These are phyloP conservation scores for Beroe ovata DNA, from an alignment of 37 sponge, comb jelly and placozoan species.

Conservation along the genomic window DNA sequence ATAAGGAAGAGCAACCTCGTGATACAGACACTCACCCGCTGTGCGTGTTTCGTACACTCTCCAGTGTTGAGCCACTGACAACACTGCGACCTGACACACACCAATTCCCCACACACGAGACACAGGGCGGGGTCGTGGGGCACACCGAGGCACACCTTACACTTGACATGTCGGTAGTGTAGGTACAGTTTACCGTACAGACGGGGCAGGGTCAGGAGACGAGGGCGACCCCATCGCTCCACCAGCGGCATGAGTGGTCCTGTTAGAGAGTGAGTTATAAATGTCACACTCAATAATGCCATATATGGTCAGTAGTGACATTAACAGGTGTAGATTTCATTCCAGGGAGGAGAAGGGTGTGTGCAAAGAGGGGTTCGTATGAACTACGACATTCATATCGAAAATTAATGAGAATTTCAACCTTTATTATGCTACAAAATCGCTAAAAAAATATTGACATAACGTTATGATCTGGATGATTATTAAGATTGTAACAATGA, in stretches of 20 bases:
- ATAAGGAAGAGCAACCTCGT: too few species aligned
- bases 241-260: constrained; percentile 44
- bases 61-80: constrained; percentile 62
- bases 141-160: constrained; percentile 27
- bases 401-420: too few species aligned
- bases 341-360: too few species aligned
- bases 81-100: constrained; percentile 49
- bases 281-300: too few species aligned
- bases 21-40: constrained; percentile 7
- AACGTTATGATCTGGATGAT: too few species aligned
- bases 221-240: constrained; percentile 21
- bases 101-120: constrained; percentile 42
- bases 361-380: too few species aligned
- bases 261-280: background rate
- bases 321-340: too few species aligned
- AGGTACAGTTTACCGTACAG: constrained; percentile 60
- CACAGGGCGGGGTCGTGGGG: constrained; percentile 63
- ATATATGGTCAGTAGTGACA: too few species aligned
- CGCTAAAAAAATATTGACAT: too few species aligned
- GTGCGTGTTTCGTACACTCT: constrained; percentile 65
- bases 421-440: too few species aligned
- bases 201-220: constrained; percentile 42
- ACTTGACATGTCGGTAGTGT: constrained; percentile 61
- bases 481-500: too few species aligned
- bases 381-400: too few species aligned